These are phyloP conservation scores for Drosophila grimshawi DNA, from an alignment of 1,140 invertebrate genomes.

Conservation along the genomic window DNA sequence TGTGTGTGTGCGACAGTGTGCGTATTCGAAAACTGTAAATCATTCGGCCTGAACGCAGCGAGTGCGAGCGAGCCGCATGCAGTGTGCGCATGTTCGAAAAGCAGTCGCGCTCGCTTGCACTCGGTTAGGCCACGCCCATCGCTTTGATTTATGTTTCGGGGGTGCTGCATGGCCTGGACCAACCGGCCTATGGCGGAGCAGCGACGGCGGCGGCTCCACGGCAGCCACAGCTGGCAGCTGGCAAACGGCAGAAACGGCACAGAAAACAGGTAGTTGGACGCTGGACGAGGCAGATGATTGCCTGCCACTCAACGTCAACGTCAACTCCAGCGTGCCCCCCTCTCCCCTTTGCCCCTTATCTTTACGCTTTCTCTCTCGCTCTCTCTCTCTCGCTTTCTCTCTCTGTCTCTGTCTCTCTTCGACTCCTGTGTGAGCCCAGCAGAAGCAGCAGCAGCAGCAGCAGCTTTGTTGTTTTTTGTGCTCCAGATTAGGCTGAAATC, in stretches of 20 bases:
- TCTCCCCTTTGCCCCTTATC: neutral
- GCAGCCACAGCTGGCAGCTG: constrained; percentile 34
- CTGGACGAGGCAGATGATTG: constrained; percentile 60
- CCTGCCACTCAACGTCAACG: constrained; percentile 53
- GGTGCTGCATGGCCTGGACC: constrained; percentile 62
- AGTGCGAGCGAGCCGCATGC: constrained; percentile 46
- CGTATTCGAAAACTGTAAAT: constrained; percentile 80
- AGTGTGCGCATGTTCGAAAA: constrained; percentile 73
- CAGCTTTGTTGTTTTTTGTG: constrained; percentile 50
- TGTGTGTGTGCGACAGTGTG: constrained; percentile 28
- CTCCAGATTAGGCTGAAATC: constrained; percentile 81
- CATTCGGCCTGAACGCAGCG: constrained; percentile 35
- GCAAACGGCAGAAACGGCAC: constrained; percentile 38
- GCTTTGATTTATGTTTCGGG: constrained; percentile 77
- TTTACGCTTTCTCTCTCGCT: neutral
- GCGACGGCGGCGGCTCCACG: constrained; percentile 33
- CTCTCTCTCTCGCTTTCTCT: neutral
- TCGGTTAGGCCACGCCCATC: constrained; percentile 60
- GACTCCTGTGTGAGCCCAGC: constrained; percentile 10
- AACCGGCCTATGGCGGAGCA: constrained; percentile 71
- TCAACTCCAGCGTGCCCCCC: constrained; percentile 10
- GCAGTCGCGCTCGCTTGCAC: constrained; percentile 21
- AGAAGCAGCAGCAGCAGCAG: neutral
- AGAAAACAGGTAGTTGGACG: constrained; percentile 78
- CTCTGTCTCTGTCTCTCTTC: neutral